Conservation (phyloP, 2,888 invertebrate species). For the Osmoderma eremita region DNA sequence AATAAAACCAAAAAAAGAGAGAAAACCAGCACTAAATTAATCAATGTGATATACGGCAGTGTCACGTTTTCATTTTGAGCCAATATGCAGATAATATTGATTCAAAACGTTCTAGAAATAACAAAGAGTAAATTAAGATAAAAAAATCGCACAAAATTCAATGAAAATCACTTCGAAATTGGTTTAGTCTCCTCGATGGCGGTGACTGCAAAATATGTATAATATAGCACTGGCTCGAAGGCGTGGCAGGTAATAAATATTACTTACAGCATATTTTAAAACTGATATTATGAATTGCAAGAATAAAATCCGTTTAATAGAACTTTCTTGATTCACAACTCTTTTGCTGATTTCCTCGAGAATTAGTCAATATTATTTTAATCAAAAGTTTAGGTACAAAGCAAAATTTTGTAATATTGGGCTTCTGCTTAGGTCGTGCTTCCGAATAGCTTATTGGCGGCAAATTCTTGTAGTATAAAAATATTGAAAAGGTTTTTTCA, state of each 20-base stretch:
- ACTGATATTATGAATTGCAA: conserved; percentile 11
- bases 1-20: conserved; percentile 63
- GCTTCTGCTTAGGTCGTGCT: too few species aligned
- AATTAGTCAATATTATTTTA: too few species aligned
- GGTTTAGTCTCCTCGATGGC: conserved; percentile 19
- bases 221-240: conserved; percentile 27
- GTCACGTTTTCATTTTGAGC: conserved; percentile 35
- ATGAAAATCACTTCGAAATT: not conserved
- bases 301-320: too few species aligned
- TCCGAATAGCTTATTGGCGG: too few species aligned
- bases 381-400: too few species aligned
- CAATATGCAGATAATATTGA: conserved; percentile 6
- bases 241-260: conserved; percentile 5
- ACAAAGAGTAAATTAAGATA: conserved; percentile 3
- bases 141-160: conserved; percentile 21
- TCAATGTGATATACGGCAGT: conserved; percentile 44
- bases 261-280: conserved; percentile 7
- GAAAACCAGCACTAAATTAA: conserved; percentile 64
- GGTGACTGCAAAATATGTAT: conserved; percentile 16
- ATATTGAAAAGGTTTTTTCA: too few species aligned
- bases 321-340: too few species aligned
- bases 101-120: not conserved
- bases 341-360: too few species aligned
- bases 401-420: too few species aligned
- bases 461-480: too few species aligned